Base-by-base conservation (phyloP, 2,113 vertebrate genomes). In the Clinocottus analis region DNA sequence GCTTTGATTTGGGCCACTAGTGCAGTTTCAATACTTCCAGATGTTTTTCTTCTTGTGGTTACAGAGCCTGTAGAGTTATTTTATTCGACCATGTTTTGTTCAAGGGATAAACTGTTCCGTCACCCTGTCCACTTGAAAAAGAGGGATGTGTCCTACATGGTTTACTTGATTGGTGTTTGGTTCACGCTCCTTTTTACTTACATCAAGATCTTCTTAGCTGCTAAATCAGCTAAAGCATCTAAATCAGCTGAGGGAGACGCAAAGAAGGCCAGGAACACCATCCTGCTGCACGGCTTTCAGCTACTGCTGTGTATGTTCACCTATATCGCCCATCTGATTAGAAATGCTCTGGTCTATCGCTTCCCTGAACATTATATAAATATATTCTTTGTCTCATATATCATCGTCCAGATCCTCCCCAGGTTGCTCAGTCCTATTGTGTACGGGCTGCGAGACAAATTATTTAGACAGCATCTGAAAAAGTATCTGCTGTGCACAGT, bases 401-500 rank as follows among this genome's bases (percentile, higher is more conserved):
- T 94, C 3, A 21, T 91, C 5, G 55, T 92, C 5, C 85, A 92
- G 19, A 67, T 94, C 1, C 25, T 93, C 1, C 92, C 93, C 8
- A 77, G 92, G 47, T 73, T 90, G n/a, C 3, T 93, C 63, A 95
- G 94, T 82, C 93, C 93, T 2, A 62, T 94, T 5, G 79, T 93
- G 27, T 94, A 94, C 5, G 93, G 93, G 0, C 55, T 93, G 10
- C 81, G 92, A 72, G 94, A 95, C 77, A 75, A 88, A 60, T 81
- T 53, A 0, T 91, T 95, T 25, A 80, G 80, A 43, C 82, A 79
- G 31, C 82, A 93, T 73, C 25, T 94, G 21, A 92, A 86, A 63
- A 91, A 61, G 16, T 61, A 90, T 45, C 43, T 86, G 39, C 10
- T 82, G 27, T 81, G 67, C 23, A 16, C 31, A 3, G 10, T 56